Percentiles rank a stretch among this genome's conserved stretches.
phyloP scores from a whole-genome alignment of 2,888 invertebrate genomes.

The Lathronympha strigana region DNA sequence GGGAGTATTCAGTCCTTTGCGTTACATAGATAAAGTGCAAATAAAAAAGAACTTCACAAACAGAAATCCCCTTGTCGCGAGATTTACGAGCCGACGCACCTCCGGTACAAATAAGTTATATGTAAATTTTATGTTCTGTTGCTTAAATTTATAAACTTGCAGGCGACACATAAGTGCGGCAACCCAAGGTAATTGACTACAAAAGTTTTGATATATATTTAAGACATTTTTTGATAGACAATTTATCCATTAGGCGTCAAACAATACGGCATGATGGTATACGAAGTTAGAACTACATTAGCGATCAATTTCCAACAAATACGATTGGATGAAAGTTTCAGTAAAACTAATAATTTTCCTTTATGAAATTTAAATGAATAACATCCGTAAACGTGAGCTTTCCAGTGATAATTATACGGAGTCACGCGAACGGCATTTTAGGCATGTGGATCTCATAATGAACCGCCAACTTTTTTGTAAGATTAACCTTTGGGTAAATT shows the following conservation, averaged over 20 bases:
- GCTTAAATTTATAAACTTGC: conserved; percentile 45
- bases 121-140: conserved; percentile 77
- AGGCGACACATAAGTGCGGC: conserved; percentile 31
- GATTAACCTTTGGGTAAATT: conserved; percentile 41
- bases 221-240: conserved; percentile 6
- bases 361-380: conserved; percentile 76
- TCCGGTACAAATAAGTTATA: conserved; percentile 76
- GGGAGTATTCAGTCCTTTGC: conserved; percentile 80
- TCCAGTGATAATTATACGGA: conserved; percentile 73
- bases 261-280: conserved; percentile 65
- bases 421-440: conserved; percentile 75
- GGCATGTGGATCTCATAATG: conserved; percentile 54
- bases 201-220: conserved; percentile 11
- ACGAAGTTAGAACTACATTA: conserved; percentile 74
- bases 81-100: conserved; percentile 82
- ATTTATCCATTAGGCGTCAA: conserved; percentile 43
- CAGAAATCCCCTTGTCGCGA: conserved; percentile 82
- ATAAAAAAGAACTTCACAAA: conserved; percentile 83
- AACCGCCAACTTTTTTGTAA: conserved; percentile 45
- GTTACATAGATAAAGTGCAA: conserved; percentile 80
- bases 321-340: conserved; percentile 77
- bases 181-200: conserved; percentile 16
- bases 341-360: conserved; percentile 78
- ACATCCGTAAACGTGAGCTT: conserved; percentile 68
- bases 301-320: conserved; percentile 77